These are phyloP conservation scores for Gallinago media DNA, from an alignment of 2,113 vertebrate species.

Conservation along the genomic window DNA sequence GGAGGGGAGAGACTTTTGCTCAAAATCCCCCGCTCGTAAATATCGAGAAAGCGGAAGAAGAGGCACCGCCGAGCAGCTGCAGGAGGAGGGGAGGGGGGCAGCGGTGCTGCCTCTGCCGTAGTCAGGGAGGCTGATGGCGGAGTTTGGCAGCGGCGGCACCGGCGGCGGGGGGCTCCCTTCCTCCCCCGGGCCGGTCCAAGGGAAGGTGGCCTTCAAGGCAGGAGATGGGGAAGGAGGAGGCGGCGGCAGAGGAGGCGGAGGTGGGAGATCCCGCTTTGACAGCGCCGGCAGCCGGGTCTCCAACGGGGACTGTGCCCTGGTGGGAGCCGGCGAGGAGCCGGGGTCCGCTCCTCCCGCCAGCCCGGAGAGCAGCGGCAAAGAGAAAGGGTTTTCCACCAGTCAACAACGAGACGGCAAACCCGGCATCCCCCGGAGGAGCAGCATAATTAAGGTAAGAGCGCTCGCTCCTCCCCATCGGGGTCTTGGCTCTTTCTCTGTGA, in stretches of 20 bases:
- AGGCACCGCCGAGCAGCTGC: slow-evolving; percentile 35
- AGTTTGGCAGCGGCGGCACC: slow-evolving; percentile 68
- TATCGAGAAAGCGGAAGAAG: slow-evolving; percentile 69
- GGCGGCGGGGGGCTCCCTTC: slow-evolving; percentile 71
- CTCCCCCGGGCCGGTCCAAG: slow-evolving; percentile 68
- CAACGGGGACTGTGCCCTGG: slow-evolving; percentile 87
- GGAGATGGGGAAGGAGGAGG: slow-evolving; percentile 75
- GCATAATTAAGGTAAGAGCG: slow-evolving; percentile 92
- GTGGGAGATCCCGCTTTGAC: slow-evolving; percentile 75
- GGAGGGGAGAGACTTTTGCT: slow-evolving; percentile 29
- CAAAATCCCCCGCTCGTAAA: slow-evolving; percentile 9
- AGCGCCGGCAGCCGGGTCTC: slow-evolving; percentile 78
- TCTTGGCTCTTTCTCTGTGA: not conserved
- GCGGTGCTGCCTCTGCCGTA: slow-evolving; percentile 54
- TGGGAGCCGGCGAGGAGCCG: slow-evolving; percentile 68
- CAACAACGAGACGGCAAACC: slow-evolving; percentile 79
- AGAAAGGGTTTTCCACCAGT: slow-evolving; percentile 56
- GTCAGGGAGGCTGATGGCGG: slow-evolving; percentile 77
- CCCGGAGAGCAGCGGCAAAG: slow-evolving; percentile 65
- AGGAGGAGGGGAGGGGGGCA: slow-evolving; percentile 62
- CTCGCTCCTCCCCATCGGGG: not conserved
- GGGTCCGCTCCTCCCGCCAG: slow-evolving; percentile 76
- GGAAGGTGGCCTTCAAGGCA: slow-evolving; percentile 75
- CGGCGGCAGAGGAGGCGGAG: slow-evolving; percentile 55
- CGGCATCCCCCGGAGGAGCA: slow-evolving; percentile 91